Evolutionary conservation across 2,888 invertebrate species (phyloP).

Genomic region (Pristionchus exspectatus): DNA sequence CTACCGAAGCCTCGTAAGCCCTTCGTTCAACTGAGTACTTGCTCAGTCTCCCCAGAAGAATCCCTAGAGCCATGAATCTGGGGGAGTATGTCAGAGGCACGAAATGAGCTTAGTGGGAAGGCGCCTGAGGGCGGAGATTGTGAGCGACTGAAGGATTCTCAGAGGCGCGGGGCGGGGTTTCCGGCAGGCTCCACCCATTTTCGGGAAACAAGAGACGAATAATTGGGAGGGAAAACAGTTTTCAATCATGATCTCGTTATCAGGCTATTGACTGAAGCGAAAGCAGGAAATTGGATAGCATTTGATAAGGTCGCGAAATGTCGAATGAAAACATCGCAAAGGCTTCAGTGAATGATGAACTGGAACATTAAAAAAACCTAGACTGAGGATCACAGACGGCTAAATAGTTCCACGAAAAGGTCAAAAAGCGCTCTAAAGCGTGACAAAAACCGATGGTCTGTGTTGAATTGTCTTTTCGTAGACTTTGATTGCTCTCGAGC

Average conservation of each 20-base stretch:
- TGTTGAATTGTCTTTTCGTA: too few species aligned
- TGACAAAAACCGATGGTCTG: too few species aligned
- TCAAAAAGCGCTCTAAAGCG: too few species aligned
- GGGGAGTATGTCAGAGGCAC: background rate
- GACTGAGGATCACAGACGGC: background rate
- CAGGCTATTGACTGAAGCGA: background rate
- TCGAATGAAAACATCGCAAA: background rate
- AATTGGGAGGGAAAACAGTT: background rate
- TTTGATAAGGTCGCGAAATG: background rate
- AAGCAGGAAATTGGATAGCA: background rate
- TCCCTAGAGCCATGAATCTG: background rate
- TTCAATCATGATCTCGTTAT: background rate
- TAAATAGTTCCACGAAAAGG: too few species aligned
- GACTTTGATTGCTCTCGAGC: background rate
- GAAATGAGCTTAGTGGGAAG: conserved; percentile 1
- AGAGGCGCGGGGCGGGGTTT: background rate
- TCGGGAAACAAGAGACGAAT: background rate
- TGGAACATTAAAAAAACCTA: background rate
- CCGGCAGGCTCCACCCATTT: background rate
- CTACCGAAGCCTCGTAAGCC: background rate
- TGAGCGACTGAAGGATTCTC: background rate
- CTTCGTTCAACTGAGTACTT: background rate
- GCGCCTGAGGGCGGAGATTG: background rate
- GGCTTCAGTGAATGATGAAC: background rate
- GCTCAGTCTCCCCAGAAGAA: background rate